Base-by-base conservation (phyloP, 1,140 invertebrate genomes). In the Halesus radiatus region DNA sequence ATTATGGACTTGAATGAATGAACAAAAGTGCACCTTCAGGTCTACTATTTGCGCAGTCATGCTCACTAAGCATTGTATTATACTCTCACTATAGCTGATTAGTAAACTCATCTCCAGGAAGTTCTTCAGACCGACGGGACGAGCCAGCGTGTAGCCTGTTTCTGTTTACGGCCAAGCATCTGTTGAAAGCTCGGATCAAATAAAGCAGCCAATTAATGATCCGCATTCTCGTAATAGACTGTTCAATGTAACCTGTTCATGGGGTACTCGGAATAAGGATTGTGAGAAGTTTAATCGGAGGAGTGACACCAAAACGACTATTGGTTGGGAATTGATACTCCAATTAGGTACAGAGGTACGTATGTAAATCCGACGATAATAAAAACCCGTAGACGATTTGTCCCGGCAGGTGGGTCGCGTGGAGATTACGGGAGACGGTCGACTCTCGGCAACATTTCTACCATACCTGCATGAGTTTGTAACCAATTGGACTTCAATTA, bases 261-360 rank as follows among this genome's bases (percentile, higher is more conserved):
- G n/a, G 18, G 54, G 54, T 56, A 56, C 22, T 20, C 37, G 37
- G 37, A 45, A 45, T 45, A 45, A 45, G 37, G 8, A 45, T 45
- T 45, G 8, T 45, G 37, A 45, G 37, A 45, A 32, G 4, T 68
- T 37, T 52, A 23, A 53, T 23, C 37, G n/a, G 20, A 72, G 66
- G 45, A 72, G n/a, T 50, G 18, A 18, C 13, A 68, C n/a, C 64
- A 13, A 1, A 68, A n/a, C 22, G 29, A 66, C 15, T 4, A 32
- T 32, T 8, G 62, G 23, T 66, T 66, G 7, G 29, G 23, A 29
- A 66, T 64, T 64, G 60, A 26, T 64, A 26, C 60, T 64, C 60
- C 60, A 22, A 29, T 64, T 64, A 58, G 32, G 32, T 60, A 66
- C 68, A 72, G 45, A 72, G 54, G 22, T 72, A 72, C 5, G 50